phyloP scores from a whole-genome alignment of 2,113 vertebrate species.

The Myodes glareolus region DNA sequence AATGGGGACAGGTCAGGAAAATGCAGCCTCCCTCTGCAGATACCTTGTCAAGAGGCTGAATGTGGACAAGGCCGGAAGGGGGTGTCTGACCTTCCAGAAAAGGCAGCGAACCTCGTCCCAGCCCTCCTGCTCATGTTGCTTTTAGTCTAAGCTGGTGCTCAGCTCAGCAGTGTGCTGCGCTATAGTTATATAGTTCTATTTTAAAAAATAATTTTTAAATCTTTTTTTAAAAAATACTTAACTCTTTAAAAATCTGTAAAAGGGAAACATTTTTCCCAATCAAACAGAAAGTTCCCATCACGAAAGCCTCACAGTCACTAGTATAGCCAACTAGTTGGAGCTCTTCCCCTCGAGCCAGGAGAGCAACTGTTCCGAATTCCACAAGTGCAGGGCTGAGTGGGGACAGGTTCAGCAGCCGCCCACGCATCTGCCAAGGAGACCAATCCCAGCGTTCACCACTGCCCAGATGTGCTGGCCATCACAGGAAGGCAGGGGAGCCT shows the following conservation, averaged over 20 bases:
- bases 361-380: background rate
- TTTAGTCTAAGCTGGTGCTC: constrained; percentile 3
- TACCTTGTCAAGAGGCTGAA: background rate
- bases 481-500: background rate
- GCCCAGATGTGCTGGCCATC: background rate
- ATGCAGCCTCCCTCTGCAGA: constrained; percentile 50
- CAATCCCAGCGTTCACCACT: background rate
- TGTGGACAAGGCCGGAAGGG: background rate
- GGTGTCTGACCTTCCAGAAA: background rate
- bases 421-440: background rate
- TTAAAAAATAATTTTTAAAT: background rate
- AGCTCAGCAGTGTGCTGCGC: background rate
- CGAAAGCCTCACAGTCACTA: background rate
- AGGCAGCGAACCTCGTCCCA: background rate
- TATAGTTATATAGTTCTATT: background rate
- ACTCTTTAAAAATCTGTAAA: constrained; percentile 53
- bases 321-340: background rate
- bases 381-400: background rate
- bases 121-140: background rate
- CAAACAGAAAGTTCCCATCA: constrained; percentile 48
- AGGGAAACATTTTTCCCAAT: constrained; percentile 28
- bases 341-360: background rate
- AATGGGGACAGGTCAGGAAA: constrained; percentile 43
- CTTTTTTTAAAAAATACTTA: constrained; percentile 12
- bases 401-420: background rate